Evolutionary conservation across 2,888 invertebrate species (phyloP).

Genomic region (Mesoligia furuncula): DNA sequence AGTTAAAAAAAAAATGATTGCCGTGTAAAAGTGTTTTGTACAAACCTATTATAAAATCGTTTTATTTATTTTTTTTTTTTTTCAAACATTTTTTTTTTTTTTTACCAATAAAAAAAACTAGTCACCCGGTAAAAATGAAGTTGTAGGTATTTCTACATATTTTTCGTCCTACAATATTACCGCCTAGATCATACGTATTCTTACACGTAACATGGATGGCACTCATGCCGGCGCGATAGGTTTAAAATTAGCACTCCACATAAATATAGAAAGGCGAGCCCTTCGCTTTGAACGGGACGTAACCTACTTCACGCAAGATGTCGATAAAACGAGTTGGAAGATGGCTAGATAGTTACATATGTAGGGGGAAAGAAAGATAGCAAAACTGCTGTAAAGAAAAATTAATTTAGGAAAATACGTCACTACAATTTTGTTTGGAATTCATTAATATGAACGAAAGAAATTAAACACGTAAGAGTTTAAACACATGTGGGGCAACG

Average conservation of each 20-base stretch:
- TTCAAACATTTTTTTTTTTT: too few relatives aligned
- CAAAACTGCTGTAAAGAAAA: neutral
- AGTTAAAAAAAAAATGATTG: too few relatives aligned
- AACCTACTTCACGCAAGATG: slow-evolving; percentile 32
- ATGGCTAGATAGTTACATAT: neutral
- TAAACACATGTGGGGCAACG: too few relatives aligned
- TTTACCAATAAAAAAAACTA: neutral
- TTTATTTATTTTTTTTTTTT: too few relatives aligned
- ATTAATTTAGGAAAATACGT: neutral
- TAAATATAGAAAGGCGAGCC: slow-evolving; percentile 40
- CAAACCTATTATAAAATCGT: too few relatives aligned
- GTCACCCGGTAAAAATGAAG: neutral
- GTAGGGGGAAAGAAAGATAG: neutral
- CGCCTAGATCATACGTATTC: neutral
- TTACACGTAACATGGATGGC: slow-evolving; percentile 9
- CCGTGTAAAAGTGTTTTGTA: too few relatives aligned
- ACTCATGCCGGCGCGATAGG: slow-evolving; percentile 41
- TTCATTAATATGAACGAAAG: neutral
- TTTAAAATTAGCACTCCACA: slow-evolving; percentile 52
- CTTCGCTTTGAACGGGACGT: slow-evolving; percentile 38
- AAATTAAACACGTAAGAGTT: too few relatives aligned
- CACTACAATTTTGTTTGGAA: neutral
- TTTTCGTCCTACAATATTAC: neutral
- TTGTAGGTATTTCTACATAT: neutral
- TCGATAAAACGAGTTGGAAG: slow-evolving; percentile 35